Percentiles rank a stretch among this genome's conserved stretches.
phyloP scores from a whole-genome alignment of 1,140 invertebrate genomes.

The Drosophila eugracilis region DNA sequence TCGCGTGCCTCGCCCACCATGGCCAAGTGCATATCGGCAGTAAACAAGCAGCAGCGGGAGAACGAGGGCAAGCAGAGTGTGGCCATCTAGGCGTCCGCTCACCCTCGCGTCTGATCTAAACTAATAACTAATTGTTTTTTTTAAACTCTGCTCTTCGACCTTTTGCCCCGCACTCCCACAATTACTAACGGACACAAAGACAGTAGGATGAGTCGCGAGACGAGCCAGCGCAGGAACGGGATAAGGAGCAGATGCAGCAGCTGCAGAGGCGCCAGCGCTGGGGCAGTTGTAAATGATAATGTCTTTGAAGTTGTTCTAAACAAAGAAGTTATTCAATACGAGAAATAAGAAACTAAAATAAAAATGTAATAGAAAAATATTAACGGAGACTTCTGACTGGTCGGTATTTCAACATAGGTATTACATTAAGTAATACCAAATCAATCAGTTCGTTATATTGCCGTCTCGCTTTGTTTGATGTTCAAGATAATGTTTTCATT shows the following conservation, averaged over 20 bases:
- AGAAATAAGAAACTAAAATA: conserved; percentile 64
- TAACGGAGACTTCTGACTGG: background rate
- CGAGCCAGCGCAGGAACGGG: conserved; percentile 17
- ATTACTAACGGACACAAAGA: conserved; percentile 13
- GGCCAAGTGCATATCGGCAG: conserved; percentile 98
- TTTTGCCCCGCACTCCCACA: conserved; percentile 16
- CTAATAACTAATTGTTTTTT: conserved; percentile 73
- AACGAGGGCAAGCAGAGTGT: conserved; percentile 64
- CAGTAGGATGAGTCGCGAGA: conserved; percentile 26
- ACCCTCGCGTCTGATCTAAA: conserved; percentile 47
- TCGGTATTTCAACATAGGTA: background rate
- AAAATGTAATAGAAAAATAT: conserved; percentile 69
- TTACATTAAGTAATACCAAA: background rate
- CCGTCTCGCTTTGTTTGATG: conserved; percentile 18
- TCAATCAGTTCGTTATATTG: background rate
- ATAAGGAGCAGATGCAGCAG: conserved; percentile 10
- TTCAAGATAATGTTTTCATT: background rate
- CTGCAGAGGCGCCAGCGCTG: conserved; percentile 11
- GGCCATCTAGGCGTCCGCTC: conserved; percentile 47
- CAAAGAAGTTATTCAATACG: conserved; percentile 61
- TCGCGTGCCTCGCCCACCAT: conserved; percentile 98
- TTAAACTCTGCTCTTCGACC: conserved; percentile 57
- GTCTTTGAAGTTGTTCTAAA: conserved; percentile 70
- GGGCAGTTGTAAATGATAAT: conserved; percentile 55
- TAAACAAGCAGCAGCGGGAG: conserved; percentile 87